Percentiles rank a stretch among this genome's conserved stretches.
Conservation (phyloP, 2,888 invertebrate species). For the Standfussiana lucernea region DNA sequence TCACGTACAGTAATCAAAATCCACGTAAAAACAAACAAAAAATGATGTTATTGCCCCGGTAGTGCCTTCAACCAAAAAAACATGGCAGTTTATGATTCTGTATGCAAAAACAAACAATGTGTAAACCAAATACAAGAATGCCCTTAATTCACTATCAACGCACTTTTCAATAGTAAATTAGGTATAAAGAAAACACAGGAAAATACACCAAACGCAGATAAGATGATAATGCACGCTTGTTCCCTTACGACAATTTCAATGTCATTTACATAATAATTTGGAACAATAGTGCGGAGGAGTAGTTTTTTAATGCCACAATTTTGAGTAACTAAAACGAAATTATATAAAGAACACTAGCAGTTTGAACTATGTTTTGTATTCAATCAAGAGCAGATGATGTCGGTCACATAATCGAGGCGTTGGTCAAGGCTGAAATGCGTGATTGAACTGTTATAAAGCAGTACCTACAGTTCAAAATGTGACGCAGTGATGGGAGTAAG, state of each 20-base stretch:
- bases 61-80: background rate
- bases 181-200: slow-evolving; percentile 69
- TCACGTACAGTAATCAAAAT: background rate
- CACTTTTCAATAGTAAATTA: slow-evolving; percentile 71
- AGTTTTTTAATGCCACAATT: background rate
- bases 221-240: slow-evolving; percentile 71
- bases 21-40: background rate
- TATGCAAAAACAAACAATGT: slow-evolving; percentile 26
- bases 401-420: background rate
- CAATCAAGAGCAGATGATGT: background rate
- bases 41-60: background rate
- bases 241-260: slow-evolving; percentile 74
- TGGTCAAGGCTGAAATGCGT: background rate
- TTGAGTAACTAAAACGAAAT: background rate
- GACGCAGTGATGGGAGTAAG: background rate
- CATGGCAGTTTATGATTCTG: background rate
- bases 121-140: slow-evolving; percentile 63
- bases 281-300: slow-evolving; percentile 69
- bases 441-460: background rate
- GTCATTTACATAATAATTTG: slow-evolving; percentile 79
- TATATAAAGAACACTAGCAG: background rate
- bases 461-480: background rate
- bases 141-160: slow-evolving; percentile 70
- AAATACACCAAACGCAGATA: slow-evolving; percentile 75
- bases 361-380: background rate